Percentiles rank a stretch among this genome's conserved stretches.
These are phyloP conservation scores for Ylistrum balloti DNA, from an alignment of 1,140 invertebrate species.

Conservation along the genomic window DNA sequence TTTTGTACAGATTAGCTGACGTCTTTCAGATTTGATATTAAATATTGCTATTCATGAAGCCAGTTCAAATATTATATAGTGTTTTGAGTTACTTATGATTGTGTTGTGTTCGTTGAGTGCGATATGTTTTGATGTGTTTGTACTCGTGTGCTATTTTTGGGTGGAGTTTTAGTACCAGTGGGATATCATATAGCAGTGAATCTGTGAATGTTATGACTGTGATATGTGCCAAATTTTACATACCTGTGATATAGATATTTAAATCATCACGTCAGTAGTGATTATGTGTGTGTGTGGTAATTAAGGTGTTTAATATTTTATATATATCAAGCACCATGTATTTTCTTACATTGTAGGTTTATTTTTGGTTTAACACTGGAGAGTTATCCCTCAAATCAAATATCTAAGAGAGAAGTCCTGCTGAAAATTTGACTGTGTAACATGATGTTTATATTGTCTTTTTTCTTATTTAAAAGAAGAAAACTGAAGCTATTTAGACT, in stretches of 20 bases:
- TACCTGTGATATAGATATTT: constrained; percentile 23
- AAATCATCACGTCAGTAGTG: not conserved
- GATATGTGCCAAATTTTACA: constrained; percentile 39
- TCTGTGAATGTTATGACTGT: not conserved
- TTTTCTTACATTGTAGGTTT: not conserved
- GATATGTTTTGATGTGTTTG: not conserved
- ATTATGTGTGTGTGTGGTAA: not conserved
- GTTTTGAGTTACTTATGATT: not conserved
- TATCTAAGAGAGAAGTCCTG: not conserved
- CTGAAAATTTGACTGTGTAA: not conserved
- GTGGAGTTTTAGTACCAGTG: not conserved
- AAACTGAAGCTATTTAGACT: not conserved
- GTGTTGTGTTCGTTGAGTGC: not conserved
- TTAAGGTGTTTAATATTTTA: not conserved
- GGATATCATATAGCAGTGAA: not conserved
- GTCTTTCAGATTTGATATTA: constrained; percentile 36
- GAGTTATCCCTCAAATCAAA: not conserved
- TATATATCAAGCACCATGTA: not conserved
- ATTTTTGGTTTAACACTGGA: not conserved
- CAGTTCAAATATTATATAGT: not conserved
- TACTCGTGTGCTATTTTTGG: not conserved
- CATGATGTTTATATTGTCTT: not conserved
- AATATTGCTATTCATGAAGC: not conserved
- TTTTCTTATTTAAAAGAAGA: not conserved
- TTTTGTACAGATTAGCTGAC: not conserved